phyloP scores from a whole-genome alignment of 1,140 invertebrate genomes.

The Chymomyza costata region DNA sequence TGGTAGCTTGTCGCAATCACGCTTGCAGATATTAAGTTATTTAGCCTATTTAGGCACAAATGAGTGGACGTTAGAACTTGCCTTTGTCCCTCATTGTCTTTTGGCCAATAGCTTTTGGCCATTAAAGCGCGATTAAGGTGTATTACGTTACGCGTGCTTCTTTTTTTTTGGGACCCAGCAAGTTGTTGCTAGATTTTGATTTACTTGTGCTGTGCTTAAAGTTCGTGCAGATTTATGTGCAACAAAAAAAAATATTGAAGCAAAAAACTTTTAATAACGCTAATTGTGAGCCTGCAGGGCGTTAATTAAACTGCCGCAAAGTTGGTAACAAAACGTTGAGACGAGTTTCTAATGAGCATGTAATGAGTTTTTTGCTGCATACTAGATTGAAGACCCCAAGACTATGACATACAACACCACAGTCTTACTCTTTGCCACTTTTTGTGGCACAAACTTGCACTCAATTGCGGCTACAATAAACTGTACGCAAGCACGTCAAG shows the following conservation, averaged over 20 bases:
- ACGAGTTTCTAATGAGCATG: too few relatives aligned
- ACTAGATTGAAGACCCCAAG: too few relatives aligned
- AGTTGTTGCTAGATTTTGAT: background rate
- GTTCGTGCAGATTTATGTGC: background rate
- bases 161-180: background rate
- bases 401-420: too few relatives aligned
- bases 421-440: slow-evolving; percentile 13
- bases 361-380: too few relatives aligned
- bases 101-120: slow-evolving; percentile 31
- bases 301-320: slow-evolving; percentile 6
- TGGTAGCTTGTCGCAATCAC: slow-evolving; percentile 1
- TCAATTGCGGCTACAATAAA: slow-evolving; percentile 32
- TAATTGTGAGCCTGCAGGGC: background rate
- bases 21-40: slow-evolving; percentile 58
- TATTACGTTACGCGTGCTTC: slow-evolving; percentile 43
- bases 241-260: background rate
- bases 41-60: slow-evolving; percentile 53
- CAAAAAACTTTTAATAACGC: too few relatives aligned
- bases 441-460: slow-evolving; percentile 24
- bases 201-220: slow-evolving; percentile 9
- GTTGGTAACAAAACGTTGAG: too few relatives aligned
- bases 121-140: slow-evolving; percentile 59
- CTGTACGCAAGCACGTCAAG: slow-evolving; percentile 30
- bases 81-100: slow-evolving; percentile 5
- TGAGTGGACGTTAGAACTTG: slow-evolving; percentile 20